A percentile compares a stretch with the other conserved stretches of the same genome.
These are phyloP conservation scores for Coptodon bakossiorum DNA, from an alignment of 2,113 vertebrate species.

Conservation along the genomic window DNA sequence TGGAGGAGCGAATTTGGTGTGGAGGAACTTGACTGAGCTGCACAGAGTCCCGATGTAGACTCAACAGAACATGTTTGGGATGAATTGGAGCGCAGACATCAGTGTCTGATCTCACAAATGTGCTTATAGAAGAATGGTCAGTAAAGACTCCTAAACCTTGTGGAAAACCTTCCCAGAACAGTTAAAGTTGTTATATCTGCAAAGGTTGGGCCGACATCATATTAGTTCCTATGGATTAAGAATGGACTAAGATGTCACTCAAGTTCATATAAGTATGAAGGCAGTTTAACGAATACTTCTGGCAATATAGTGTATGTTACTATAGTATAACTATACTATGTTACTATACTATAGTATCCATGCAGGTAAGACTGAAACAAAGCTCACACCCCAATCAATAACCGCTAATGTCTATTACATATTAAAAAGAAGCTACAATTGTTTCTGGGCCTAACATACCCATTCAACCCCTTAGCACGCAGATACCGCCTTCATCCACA, in stretches of 20 bases:
- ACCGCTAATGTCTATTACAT: neutral
- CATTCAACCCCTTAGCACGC: neutral
- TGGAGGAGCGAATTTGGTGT: neutral
- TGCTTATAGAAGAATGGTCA: neutral
- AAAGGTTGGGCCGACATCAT: neutral
- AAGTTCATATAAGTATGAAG: fast-evolving
- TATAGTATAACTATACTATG: neutral
- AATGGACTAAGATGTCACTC: neutral
- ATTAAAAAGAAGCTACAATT: neutral
- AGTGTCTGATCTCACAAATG: neutral
- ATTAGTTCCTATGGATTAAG: neutral
- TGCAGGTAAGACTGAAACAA: neutral
- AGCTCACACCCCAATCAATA: neutral
- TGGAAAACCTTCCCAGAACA: neutral
- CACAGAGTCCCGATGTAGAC: neutral
- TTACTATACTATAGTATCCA: neutral
- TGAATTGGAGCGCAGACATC: neutral
- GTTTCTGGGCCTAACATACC: neutral
- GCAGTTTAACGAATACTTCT: neutral
- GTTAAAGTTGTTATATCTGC: neutral
- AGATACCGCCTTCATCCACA: neutral
- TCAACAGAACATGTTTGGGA: neutral
- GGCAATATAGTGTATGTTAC: neutral
- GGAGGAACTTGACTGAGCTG: neutral
- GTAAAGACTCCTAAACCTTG: neutral